phyloP scores from a whole-genome alignment of 2,888 invertebrate species.

The Lasioglossum malachurum region DNA sequence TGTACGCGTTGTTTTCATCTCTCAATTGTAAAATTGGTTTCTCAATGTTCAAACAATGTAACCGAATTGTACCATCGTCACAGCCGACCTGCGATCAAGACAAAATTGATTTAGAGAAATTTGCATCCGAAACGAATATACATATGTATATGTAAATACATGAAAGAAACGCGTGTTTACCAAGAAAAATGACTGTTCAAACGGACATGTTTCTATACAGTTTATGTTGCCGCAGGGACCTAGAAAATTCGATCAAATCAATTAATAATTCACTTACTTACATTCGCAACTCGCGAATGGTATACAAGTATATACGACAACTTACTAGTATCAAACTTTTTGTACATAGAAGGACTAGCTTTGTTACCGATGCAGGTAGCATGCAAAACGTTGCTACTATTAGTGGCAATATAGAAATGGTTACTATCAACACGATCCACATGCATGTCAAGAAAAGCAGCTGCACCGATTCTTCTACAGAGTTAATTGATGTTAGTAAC shows the following conservation, averaged over 20 bases:
- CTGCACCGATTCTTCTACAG: conserved; percentile 37
- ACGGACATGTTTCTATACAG: conserved; percentile 86
- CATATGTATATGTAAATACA: too few relatives aligned
- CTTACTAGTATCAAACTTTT: conserved; percentile 75
- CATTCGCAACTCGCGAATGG: neutral
- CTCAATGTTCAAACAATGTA: conserved; percentile 84
- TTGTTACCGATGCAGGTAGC: conserved; percentile 79
- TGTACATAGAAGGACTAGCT: conserved; percentile 76
- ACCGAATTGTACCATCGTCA: conserved; percentile 85
- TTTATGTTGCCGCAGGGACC: conserved; percentile 81
- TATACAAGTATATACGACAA: neutral
- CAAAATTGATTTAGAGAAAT: neutral
- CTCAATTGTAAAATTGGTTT: conserved; percentile 84
- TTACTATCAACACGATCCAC: conserved; percentile 84
- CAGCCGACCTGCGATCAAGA: conserved; percentile 83
- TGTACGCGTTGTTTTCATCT: conserved; percentile 75
- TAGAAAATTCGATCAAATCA: conserved; percentile 58
- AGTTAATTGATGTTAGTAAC: conserved; percentile 20
- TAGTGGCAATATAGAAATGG: conserved; percentile 85
- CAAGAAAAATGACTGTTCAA: conserved; percentile 85
- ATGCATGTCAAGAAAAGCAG: conserved; percentile 83
- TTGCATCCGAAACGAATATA: neutral
- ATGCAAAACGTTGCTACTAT: conserved; percentile 85
- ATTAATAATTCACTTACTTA: conserved; percentile 22
- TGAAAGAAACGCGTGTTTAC: conserved; percentile 69